phyloP scores from a whole-genome alignment of 2,888 invertebrate species.

The Anarsia innoxiella region DNA sequence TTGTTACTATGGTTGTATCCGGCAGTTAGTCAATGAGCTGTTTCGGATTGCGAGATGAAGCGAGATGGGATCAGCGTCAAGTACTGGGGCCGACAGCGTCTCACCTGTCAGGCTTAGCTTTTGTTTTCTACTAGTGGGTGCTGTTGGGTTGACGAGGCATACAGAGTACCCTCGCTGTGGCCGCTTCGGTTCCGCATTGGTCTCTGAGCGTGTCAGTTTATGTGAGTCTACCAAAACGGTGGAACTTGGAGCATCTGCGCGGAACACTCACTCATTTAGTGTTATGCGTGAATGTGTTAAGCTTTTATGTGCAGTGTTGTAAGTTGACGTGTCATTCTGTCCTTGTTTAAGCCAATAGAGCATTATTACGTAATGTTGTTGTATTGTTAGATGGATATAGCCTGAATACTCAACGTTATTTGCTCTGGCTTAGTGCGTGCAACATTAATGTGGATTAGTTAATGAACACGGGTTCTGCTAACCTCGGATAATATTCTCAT shows the following conservation, averaged over 20 bases:
- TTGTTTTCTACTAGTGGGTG: constrained; percentile 78
- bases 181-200: constrained; percentile 36
- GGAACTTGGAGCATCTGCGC: constrained; percentile 61
- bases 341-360: neutral
- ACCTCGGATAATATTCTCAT: constrained; percentile 21
- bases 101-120: constrained; percentile 81
- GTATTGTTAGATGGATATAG: neutral
- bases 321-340: too few species aligned
- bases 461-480: constrained; percentile 22
- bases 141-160: constrained; percentile 78
- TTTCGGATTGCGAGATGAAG: constrained; percentile 27
- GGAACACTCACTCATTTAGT: constrained; percentile 63
- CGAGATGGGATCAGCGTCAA: constrained; percentile 20
- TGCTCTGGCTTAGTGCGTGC: constrained; percentile 18
- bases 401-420: constrained; percentile 1
- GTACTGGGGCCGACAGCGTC: constrained; percentile 43
- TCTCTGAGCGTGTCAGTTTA: constrained; percentile 41
- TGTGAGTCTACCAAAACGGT: constrained; percentile 51
- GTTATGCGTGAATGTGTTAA: constrained; percentile 37
- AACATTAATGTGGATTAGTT: constrained; percentile 29
- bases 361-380: neutral
- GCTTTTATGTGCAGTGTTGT: constrained; percentile 14
- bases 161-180: constrained; percentile 73
- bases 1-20: constrained; percentile 27
- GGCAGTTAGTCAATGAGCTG: constrained; percentile 31